These are phyloP conservation scores for Apodemia hepburni DNA, from an alignment of 2,888 invertebrate genomes.

Conservation along the genomic window DNA sequence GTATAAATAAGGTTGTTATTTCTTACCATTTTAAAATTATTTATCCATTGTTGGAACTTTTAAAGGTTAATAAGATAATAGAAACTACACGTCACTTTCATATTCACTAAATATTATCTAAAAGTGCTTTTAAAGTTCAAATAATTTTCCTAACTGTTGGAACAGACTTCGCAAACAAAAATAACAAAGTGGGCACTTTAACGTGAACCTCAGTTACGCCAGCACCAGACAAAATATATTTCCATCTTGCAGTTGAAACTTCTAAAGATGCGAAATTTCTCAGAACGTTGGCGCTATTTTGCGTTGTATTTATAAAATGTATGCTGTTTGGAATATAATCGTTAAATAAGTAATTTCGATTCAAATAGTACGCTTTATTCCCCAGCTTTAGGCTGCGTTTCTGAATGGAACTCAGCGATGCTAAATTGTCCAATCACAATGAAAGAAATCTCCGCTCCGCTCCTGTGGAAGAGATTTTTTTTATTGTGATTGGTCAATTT, in stretches of 20 bases:
- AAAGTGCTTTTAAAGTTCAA: constrained; percentile 11
- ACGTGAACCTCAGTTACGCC: constrained; percentile 31
- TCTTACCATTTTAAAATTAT: too few species aligned
- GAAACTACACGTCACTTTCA: not conserved
- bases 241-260: constrained; percentile 19
- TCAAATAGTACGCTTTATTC: too few species aligned
- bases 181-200: constrained; percentile 34
- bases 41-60: too few species aligned
- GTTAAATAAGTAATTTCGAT: not conserved
- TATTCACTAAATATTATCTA: not conserved
- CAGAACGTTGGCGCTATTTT: not conserved
- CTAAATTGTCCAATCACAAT: too few species aligned
- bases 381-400: too few species aligned
- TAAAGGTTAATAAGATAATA: too few species aligned
- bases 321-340: not conserved
- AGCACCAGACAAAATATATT: constrained; percentile 29
- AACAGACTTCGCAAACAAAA: constrained; percentile 33
- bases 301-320: not conserved
- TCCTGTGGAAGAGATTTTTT: too few species aligned
- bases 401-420: too few species aligned
- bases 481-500: too few species aligned
- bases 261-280: not conserved
- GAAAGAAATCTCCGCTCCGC: too few species aligned
- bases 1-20: too few species aligned
- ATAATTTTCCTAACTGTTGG: constrained; percentile 28